These are phyloP conservation scores for Aelia acuminata DNA, from an alignment of 2,888 invertebrate species.

Conservation along the genomic window DNA sequence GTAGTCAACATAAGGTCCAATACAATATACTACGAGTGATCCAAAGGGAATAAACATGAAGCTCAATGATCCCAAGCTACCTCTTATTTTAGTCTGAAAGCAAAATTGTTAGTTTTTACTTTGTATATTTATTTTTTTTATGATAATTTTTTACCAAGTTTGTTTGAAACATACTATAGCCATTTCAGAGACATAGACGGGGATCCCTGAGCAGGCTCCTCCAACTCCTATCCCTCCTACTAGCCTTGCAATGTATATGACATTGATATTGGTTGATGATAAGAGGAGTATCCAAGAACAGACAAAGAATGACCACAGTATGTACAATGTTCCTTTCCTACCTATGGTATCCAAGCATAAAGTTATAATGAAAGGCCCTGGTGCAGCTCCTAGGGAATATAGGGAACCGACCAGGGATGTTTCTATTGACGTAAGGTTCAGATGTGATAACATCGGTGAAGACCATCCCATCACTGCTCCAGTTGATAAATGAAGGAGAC, in stretches of 20 bases:
- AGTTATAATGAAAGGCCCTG: constrained; percentile 64
- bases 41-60: not conserved
- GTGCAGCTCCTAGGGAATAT: constrained; percentile 61
- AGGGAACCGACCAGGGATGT: constrained; percentile 61
- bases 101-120: not conserved
- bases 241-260: constrained; percentile 52
- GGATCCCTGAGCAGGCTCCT: constrained; percentile 45
- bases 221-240: constrained; percentile 59
- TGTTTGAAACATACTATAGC: constrained; percentile 48
- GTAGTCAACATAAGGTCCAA: not conserved
- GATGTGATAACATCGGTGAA: constrained; percentile 63
- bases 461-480: constrained; percentile 62
- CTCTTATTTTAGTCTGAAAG: not conserved
- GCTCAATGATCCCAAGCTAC: not conserved
- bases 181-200: constrained; percentile 52
- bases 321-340: constrained; percentile 62
- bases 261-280: constrained; percentile 26
- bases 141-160: not conserved
- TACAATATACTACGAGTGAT: not conserved
- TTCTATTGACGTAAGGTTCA: constrained; percentile 59
- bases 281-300: constrained; percentile 63
- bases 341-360: constrained; percentile 64
- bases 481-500: constrained; percentile 50
- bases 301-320: constrained; percentile 58
- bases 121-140: not conserved